Base-by-base conservation (phyloP, 1,140 invertebrate genomes). In the Thaumetopoea pityocampa region DNA sequence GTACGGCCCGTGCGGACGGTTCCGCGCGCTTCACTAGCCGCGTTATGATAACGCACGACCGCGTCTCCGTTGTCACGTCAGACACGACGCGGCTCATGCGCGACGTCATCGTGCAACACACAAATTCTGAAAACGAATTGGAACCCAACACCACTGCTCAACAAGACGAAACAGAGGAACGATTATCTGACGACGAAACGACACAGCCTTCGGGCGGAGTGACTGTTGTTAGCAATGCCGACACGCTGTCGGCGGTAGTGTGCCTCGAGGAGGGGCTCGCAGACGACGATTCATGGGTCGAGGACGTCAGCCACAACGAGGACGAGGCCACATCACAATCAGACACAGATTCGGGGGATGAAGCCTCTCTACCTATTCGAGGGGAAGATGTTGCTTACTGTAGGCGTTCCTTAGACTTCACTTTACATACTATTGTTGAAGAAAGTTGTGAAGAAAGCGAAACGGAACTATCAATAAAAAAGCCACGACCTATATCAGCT, bases 391-490 rank as follows among this genome's bases (percentile, higher is more conserved):
- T 95, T 11, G 93, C 93, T 2, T 95, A 94, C 59, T 91, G 93
- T 62, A 85, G 92, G 8, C 87, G 92, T 29, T 89, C 92, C 15
- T 92, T 96, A 49, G 94, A 96, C 74, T 96, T 96, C 51, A 96
- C 94, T 0, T 81, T 98, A 30, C 95, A 97, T 56, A 98, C 96
- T 0, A 98, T 98, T 52, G 91, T 96, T 0, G 96, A 98, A 84
- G 96, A 97, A 74, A 96, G 94, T 45, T 96, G 95, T 67, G 95
- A 97, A 76, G 95, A 97, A 72, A 96, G 91, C 69, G 93, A 93
- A 77, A 90, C 91, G 26, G 93, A 93, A 62, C 87, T 86, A 22
- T 87, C 76, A 40, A 82, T 81, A n/a, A 87, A 87, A 56, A 89
- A 89, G 50, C 85, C 77, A 19, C 82, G 90, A 33, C 90, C 91